phyloP scores from a whole-genome alignment of 2,113 vertebrate genomes.

The Dendrocopos noguchii region DNA sequence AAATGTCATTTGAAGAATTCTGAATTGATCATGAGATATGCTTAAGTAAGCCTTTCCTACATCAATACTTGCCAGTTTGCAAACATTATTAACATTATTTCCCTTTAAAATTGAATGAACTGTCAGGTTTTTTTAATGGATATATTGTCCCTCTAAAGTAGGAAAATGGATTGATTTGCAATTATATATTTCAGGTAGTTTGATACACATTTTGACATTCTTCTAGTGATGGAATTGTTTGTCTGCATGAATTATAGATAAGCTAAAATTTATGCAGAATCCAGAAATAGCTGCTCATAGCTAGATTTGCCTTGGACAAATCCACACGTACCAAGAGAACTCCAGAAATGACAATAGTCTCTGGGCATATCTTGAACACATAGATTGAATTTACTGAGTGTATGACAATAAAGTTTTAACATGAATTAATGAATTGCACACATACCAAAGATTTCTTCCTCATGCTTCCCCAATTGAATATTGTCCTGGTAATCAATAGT shows the following conservation, averaged over 20 bases:
- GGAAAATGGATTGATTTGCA: neutral
- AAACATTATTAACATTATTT: constrained; percentile 16
- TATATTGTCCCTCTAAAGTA: constrained; percentile 7
- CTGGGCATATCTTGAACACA: neutral
- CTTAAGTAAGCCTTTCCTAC: neutral
- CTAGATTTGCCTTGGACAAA: neutral
- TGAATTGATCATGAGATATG: neutral
- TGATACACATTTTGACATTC: neutral
- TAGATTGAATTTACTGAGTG: neutral
- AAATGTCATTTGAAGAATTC: constrained; percentile 8
- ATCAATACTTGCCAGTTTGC: constrained; percentile 2
- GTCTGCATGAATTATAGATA: neutral
- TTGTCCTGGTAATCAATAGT: neutral
- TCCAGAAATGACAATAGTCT: neutral
- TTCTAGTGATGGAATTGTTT: constrained; percentile 16
- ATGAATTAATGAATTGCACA: neutral
- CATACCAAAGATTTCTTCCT: neutral
- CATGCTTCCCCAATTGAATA: fast-evolving
- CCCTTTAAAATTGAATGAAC: neutral
- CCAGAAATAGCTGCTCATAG: neutral
- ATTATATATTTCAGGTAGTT: constrained; percentile 13
- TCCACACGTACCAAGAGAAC: neutral
- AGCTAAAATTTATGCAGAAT: neutral
- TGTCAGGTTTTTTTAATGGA: constrained; percentile 19
- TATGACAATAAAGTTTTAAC: neutral